A percentile compares a stretch with the other conserved stretches of the same genome.
Evolutionary conservation across 1,140 invertebrate species (phyloP).

Genomic region (Penaeus chinensis): DNA sequence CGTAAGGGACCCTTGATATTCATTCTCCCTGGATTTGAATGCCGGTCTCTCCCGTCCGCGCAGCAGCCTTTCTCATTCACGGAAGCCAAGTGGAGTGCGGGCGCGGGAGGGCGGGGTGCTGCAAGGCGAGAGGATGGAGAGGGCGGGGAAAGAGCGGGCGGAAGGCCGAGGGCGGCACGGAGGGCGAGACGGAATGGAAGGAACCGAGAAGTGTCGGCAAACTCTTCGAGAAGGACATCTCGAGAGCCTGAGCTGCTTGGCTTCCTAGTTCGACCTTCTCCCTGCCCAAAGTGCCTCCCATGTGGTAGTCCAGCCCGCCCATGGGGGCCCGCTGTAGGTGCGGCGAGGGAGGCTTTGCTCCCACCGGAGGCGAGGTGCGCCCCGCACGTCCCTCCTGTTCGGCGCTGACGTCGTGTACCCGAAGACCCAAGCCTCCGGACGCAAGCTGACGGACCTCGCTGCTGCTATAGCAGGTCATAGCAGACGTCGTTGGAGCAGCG

Average conservation of each 20-base stretch:
- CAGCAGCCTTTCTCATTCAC: neutral
- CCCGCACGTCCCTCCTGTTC: neutral
- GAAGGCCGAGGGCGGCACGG: slow-evolving; percentile 49
- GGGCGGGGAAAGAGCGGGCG: slow-evolving; percentile 49
- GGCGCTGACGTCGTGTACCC: neutral
- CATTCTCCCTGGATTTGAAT: too few species aligned
- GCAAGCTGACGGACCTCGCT: neutral
- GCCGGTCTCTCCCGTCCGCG: too few species aligned
- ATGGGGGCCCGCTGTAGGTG: neutral
- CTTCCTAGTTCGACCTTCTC: neutral
- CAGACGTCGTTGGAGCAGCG: neutral
- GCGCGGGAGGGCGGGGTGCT: slow-evolving; percentile 38
- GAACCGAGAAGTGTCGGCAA: slow-evolving; percentile 49
- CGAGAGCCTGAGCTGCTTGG: slow-evolving; percentile 11
- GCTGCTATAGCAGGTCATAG: neutral
- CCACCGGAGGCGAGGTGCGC: slow-evolving; percentile 1
- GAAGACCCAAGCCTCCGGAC: neutral
- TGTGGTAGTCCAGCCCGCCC: slow-evolving; percentile 27
- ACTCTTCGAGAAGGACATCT: slow-evolving; percentile 30
- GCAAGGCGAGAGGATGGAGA: slow-evolving; percentile 48
- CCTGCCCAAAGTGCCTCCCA: neutral
- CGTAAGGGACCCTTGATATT: too few species aligned
- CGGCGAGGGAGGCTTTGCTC: slow-evolving; percentile 24
- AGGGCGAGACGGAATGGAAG: slow-evolving; percentile 43
- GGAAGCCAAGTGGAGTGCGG: slow-evolving; percentile 50